Base-by-base conservation (phyloP, 2,888 invertebrate genomes). In the Sisyra terminalis region DNA sequence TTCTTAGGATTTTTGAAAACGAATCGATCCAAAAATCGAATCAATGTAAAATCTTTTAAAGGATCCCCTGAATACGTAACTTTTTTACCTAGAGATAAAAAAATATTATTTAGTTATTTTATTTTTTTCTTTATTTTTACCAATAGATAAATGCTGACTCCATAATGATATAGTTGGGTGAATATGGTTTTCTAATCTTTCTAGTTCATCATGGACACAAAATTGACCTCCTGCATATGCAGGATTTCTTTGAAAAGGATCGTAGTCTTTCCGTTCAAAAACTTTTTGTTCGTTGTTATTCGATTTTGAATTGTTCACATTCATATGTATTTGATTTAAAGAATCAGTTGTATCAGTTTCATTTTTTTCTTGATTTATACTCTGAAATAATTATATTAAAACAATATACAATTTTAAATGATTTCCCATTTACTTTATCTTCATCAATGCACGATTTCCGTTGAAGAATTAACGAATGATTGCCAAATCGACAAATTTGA, bases 131-230 rank as follows among this genome's bases (percentile, higher is more conserved):
- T 44, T 58, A 63, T 61, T n/a, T n/a, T n/a, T 52, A 78, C 82
- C 77, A 47, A 78, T 65, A 0, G 88, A 56, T 4, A 97, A 65
- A 49, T 76, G 82, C 37, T 75, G 70, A 0, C 94, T 89, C 64
- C 93, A 97, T 45, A 94, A 65, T 38, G 82, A 71, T 2, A 94
- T 88, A 1, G 89, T 84, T 0, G 97, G 97, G 64, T 98, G 97
- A 59, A 76, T 92, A 60, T 97, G 92, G 1, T 66, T 56, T 1
- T 69, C 60, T 1, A 97, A 65, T 0, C 72, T 59, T 8, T 69
- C 49, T n/a, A 98, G 64, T 59, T 98, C 97, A 40, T 77, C 62
- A 46, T 79, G 75, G 0, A 79, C 71, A 0, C 78, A 69, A 43
- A 70, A 69, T 35, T 78, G 73, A 0, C 86, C 88, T 18, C 86